Evolutionary conservation across 1,140 invertebrate genomes (phyloP).

Genomic region (Drosophila cardini): DNA sequence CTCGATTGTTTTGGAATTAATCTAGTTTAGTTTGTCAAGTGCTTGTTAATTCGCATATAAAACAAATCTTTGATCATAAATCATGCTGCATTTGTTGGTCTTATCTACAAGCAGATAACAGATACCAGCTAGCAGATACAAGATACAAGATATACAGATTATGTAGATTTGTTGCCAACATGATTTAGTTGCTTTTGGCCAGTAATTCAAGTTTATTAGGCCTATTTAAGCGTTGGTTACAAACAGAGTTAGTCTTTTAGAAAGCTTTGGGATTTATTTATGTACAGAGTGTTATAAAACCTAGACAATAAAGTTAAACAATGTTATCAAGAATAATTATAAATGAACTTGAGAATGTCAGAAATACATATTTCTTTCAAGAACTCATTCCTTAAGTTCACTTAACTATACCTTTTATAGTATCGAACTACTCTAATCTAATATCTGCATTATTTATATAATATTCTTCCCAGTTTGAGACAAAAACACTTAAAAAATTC

Average conservation of each 20-base stretch:
- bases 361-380: no score
- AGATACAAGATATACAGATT: neutral
- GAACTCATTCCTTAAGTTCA: no score
- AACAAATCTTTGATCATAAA: constrained; percentile 34
- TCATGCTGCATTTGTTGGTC: constrained; percentile 4
- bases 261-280: no score
- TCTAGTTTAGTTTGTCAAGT: constrained; percentile 14
- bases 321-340: no score
- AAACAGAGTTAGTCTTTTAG: neutral
- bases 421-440: no score
- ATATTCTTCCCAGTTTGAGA: no score
- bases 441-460: no score
- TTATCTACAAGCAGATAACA: constrained; percentile 9
- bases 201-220: neutral
- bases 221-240: neutral
- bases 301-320: no score
- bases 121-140: neutral
- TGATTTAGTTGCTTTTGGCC: neutral
- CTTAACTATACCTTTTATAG: no score
- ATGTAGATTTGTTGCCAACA: neutral
- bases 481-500: neutral
- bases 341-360: no score
- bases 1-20: neutral
- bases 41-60: constrained; percentile 40
- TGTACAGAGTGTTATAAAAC: no score